A percentile compares a stretch with the other conserved stretches of the same genome.
Evolutionary conservation across 2,888 invertebrate genomes (phyloP).

Genomic region (Ischnus inquisitorius): DNA sequence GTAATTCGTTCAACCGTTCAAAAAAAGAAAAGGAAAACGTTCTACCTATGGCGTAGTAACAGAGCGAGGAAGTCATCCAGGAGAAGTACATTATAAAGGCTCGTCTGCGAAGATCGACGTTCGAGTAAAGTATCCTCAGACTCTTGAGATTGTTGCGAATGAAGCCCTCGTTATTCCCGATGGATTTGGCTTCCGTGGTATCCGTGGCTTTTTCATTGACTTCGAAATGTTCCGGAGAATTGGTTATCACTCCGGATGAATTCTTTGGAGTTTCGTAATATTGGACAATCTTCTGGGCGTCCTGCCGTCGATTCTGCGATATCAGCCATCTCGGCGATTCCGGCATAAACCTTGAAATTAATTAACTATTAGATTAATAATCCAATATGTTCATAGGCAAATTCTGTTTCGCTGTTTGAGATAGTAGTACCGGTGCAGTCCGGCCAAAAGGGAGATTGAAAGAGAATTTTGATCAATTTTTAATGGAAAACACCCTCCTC

Average conservation of each 20-base stretch:
- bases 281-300: slow-evolving; percentile 82
- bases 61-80: slow-evolving; percentile 79
- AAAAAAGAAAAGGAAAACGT: neutral
- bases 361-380: slow-evolving; percentile 9
- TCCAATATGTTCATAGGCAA: too few species aligned
- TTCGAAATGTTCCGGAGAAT: neutral
- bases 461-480: too few species aligned
- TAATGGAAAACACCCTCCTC: too few species aligned
- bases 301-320: slow-evolving; percentile 84
- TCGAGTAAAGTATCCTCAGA: slow-evolving; percentile 71
- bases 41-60: slow-evolving; percentile 79
- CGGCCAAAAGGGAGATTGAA: too few species aligned
- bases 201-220: slow-evolving; percentile 16
- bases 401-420: too few species aligned
- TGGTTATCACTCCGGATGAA: neutral
- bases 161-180: slow-evolving; percentile 28
- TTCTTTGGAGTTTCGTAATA: slow-evolving; percentile 62
- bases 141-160: slow-evolving; percentile 70
- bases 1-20: too few species aligned
- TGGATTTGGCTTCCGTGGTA: slow-evolving; percentile 14
- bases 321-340: slow-evolving; percentile 87
- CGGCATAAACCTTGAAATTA: slow-evolving; percentile 80
- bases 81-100: slow-evolving; percentile 76
- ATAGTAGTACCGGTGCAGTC: too few species aligned
- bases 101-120: slow-evolving; percentile 75